Percentiles rank a stretch among this genome's conserved stretches.
Evolutionary conservation across 2,797 vertebrate genomes (phyloP).

Genomic region (Lindbergichthys nudifrons): DNA sequence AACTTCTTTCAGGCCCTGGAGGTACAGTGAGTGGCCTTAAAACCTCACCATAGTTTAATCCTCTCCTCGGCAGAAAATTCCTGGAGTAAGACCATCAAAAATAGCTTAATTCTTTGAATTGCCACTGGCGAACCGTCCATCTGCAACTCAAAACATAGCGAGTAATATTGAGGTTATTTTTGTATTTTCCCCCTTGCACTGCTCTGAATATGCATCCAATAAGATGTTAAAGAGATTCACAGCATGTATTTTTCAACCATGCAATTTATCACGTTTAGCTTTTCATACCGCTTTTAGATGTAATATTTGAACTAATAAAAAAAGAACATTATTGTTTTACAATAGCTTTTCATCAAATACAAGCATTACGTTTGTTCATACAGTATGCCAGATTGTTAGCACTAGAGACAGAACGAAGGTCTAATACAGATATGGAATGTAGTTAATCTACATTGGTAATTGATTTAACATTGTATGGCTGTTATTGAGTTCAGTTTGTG

Average conservation of each 20-base stretch:
- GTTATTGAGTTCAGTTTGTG: too few species aligned
- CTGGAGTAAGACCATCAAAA: constrained; percentile 67
- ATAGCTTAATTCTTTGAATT: constrained; percentile 60
- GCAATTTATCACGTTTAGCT: too few species aligned
- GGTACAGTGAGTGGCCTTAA: constrained; percentile 60
- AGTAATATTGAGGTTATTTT: constrained; percentile 42
- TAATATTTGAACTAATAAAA: too few species aligned
- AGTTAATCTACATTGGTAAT: too few species aligned
- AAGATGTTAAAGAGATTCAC: background rate
- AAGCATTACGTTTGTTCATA: too few species aligned
- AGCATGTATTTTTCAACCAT: background rate
- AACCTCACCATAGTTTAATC: constrained; percentile 73
- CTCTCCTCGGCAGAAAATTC: constrained; percentile 64
- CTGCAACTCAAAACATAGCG: constrained; percentile 38
- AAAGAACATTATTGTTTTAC: too few species aligned
- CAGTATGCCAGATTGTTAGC: too few species aligned
- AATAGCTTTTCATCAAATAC: too few species aligned
- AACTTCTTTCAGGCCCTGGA: constrained; percentile 70
- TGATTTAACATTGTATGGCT: too few species aligned
- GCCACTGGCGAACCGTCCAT: constrained; percentile 55
- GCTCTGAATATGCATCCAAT: background rate
- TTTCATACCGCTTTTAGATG: too few species aligned
- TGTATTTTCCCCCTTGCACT: constrained; percentile 5
- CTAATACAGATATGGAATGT: too few species aligned
- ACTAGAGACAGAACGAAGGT: too few species aligned